Evolutionary conservation across 2,888 invertebrate genomes (phyloP), one percentile per base, ranked within the genome.

Genomic region (Melanostoma scalare): DNA sequence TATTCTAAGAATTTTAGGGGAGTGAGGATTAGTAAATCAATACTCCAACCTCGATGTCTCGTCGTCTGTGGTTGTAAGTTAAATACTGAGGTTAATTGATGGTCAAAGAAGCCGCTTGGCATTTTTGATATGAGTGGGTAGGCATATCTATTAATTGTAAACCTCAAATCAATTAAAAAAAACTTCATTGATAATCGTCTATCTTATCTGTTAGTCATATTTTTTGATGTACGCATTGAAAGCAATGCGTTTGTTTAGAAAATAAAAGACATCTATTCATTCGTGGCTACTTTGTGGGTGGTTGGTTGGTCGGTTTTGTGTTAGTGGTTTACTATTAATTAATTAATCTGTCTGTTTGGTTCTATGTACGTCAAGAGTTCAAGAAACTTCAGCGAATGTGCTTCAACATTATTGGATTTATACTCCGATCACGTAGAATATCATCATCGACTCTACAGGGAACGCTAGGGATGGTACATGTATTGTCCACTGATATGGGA

Each of bases 11-110:
- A 20, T 20, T 20, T 20, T 20, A 20, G 20, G 20, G 20, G 20
- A 20, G 20, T 20, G 20, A 20, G 20, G 20, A 20, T 20, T 20
- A 20, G 20, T 20, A 46, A 20, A 38, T 48, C 38, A 48, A 48
- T 30, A 35, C 38, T 48, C 31, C 52, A 33, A 10, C 33, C 4
- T 33, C 46, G 10, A 10, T 52, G 20, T 20, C 20, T 20, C 20
- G 20, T 2, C 38, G 6, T 65, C n/a, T 76, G 68, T 50, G 38
- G 40, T 44, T 63, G 53, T 52, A 40, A 61, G 42, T 33, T 36
- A n/a, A 33, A 20, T 36, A n/a, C 44, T 65, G 58, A 50, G 55
- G 71, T 73, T 63, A 53, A 52, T 35, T 38, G 36, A 55, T 67
- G 20, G 20, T 20, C 20, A 52, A 10, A 46, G 9, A 48, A 20